Percentiles rank a stretch among this genome's conserved stretches.
phyloP scores from a whole-genome alignment of 2,797 vertebrate species.

The Manis crassicaudata region DNA sequence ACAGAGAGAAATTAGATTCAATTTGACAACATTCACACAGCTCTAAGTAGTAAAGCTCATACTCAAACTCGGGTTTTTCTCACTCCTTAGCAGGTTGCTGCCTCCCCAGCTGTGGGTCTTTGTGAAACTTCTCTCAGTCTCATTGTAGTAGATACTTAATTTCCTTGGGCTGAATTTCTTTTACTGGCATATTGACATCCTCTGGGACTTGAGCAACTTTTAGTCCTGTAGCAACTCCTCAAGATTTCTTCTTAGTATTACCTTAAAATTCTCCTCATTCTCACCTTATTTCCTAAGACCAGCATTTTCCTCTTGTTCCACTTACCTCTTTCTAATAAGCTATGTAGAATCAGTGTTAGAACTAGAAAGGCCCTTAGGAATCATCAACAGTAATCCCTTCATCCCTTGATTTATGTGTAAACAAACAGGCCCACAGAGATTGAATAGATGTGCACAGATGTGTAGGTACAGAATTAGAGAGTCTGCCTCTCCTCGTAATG shows the following conservation, averaged over 20 bases:
- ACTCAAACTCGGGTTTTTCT: neutral
- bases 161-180: neutral
- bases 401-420: neutral
- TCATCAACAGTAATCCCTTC: neutral
- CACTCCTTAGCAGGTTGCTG: neutral
- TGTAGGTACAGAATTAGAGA: neutral
- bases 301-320: neutral
- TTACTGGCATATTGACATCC: neutral
- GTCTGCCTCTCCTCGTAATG: neutral
- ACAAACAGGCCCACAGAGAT: neutral
- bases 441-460: neutral
- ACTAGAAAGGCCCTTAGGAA: neutral
- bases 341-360: neutral
- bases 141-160: too few relatives aligned
- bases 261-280: neutral
- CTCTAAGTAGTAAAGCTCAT: neutral
- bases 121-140: neutral
- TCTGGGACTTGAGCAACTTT: neutral
- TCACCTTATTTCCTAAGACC: neutral
- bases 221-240: neutral
- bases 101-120: neutral
- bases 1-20: neutral
- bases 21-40: neutral
- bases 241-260: neutral
- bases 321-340: neutral